Percentiles rank a stretch among this genome's conserved stretches.
phyloP scores from a whole-genome alignment of 2,888 invertebrate species.

The Clitarchus hookeri region DNA sequence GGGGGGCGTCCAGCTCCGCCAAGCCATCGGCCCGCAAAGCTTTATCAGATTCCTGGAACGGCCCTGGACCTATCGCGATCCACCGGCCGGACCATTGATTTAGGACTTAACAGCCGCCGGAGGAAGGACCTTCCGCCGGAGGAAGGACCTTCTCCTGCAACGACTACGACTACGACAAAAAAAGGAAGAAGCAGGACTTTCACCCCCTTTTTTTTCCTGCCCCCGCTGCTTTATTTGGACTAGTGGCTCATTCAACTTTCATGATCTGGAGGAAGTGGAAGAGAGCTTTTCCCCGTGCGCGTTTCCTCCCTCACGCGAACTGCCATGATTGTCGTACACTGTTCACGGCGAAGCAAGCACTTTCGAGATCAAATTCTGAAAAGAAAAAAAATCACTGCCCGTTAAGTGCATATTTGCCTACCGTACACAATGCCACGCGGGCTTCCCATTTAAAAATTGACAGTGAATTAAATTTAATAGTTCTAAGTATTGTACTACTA shows the following conservation, averaged over 20 bases:
- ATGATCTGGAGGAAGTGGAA: neutral
- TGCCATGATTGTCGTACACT: neutral
- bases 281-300: neutral
- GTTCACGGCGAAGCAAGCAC: no score
- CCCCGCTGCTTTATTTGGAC: neutral
- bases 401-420: no score
- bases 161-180: neutral
- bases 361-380: no score
- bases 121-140: neutral
- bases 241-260: neutral
- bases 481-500: no score
- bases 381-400: no score
- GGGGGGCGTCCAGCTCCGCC: neutral
- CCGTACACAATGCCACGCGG: no score
- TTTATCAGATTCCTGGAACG: slow-evolving; percentile 9
- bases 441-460: no score
- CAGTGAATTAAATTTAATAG: no score
- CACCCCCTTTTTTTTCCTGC: neutral
- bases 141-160: neutral
- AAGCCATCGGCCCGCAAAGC: neutral
- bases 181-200: neutral
- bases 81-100: neutral
- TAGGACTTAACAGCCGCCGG: neutral
- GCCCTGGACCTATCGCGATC: neutral
- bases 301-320: neutral